A percentile compares a stretch with the other conserved stretches of the same genome.
Conservation (phyloP, 2,113 vertebrate species). For the Xyliphius kryptos region DNA sequence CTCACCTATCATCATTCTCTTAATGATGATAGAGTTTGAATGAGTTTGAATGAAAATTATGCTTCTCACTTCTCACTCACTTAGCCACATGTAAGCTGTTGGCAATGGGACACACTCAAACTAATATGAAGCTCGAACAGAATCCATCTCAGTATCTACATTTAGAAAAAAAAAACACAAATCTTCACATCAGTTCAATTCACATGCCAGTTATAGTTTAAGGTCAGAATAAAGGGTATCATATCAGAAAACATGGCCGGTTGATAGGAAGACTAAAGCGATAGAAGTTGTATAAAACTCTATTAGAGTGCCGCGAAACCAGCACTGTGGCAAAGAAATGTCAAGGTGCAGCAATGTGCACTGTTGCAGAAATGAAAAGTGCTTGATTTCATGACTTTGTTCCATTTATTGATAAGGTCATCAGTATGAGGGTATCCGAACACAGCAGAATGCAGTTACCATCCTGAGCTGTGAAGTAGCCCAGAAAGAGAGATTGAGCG, state of each 20-base stretch:
- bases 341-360: slow-evolving; percentile 11
- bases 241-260: background rate
- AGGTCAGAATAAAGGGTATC: slow-evolving; percentile 5
- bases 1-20: slow-evolving; percentile 15
- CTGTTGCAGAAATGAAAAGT: slow-evolving; percentile 24
- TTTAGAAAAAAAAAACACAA: too few relatives aligned
- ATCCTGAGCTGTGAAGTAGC: slow-evolving; percentile 41
- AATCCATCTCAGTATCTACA: too few relatives aligned
- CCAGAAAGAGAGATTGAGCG: slow-evolving; percentile 28
- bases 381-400: slow-evolving; percentile 56
- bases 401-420: slow-evolving; percentile 64
- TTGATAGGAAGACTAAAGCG: too few relatives aligned
- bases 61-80: too few relatives aligned
- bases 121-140: too few relatives aligned
- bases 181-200: background rate
- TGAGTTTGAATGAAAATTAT: too few relatives aligned
- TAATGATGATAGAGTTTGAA: too few relatives aligned
- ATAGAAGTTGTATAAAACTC: too few relatives aligned
- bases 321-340: slow-evolving; percentile 11
- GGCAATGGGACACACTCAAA: too few relatives aligned
- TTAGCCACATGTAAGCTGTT: too few relatives aligned
- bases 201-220: background rate
- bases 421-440: slow-evolving; percentile 46
- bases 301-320: too few relatives aligned
- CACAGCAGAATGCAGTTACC: slow-evolving; percentile 49